Percentiles rank a stretch among this genome's conserved stretches.
These are phyloP conservation scores for Morphnarchus princeps DNA, from an alignment of 2,113 vertebrate species.

Conservation along the genomic window DNA sequence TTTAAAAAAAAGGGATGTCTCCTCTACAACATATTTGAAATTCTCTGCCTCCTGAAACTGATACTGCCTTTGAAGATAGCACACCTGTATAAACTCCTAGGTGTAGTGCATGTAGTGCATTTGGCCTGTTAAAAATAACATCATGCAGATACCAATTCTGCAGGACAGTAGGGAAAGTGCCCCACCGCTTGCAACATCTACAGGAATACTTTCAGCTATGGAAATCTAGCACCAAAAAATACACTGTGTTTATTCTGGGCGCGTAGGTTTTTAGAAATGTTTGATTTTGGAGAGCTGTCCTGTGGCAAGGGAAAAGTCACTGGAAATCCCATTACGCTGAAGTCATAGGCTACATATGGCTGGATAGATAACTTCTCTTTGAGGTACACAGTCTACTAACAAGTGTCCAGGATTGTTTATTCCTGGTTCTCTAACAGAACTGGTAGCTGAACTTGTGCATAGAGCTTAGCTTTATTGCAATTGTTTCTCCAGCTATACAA, in stretches of 20 bases:
- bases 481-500: not conserved
- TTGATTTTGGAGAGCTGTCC: not conserved
- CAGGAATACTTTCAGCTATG: not conserved
- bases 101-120: fast-evolving
- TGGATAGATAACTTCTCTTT: not conserved
- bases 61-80: not conserved
- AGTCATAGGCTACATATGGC: not conserved
- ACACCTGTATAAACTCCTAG: too few species aligned
- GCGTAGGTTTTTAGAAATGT: not conserved
- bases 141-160: not conserved
- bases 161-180: not conserved
- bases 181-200: not conserved
- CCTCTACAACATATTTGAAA: not conserved
- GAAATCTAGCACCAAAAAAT: not conserved
- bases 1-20: not conserved
- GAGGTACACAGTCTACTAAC: not conserved
- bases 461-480: not conserved
- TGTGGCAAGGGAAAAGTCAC: not conserved
- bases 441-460: not conserved
- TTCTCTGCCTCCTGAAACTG: not conserved
- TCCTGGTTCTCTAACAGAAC: not conserved
- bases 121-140: not conserved
- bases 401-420: not conserved
- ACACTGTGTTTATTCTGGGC: not conserved
- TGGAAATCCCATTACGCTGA: not conserved